These are phyloP conservation scores for Proterorhinus semilunaris DNA, from an alignment of 2,113 vertebrate genomes.

Conservation along the genomic window DNA sequence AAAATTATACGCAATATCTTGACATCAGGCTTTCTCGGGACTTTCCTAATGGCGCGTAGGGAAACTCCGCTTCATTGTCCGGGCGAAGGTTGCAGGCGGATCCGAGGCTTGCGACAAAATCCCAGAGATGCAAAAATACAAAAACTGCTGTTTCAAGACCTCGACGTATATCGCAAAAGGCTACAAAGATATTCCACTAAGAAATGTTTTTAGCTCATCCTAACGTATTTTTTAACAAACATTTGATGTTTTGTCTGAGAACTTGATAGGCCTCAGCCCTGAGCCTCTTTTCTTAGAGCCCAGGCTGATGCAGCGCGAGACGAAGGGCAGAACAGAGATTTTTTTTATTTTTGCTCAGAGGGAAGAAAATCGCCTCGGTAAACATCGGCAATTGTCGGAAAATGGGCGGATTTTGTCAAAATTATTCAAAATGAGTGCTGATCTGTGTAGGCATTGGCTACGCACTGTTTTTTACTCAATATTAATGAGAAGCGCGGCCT, in stretches of 20 bases:
- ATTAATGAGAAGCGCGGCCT: slow-evolving; percentile 57
- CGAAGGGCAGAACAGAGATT: slow-evolving; percentile 72
- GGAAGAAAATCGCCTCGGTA: slow-evolving; percentile 75
- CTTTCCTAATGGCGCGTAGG: slow-evolving; percentile 61
- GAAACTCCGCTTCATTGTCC: slow-evolving; percentile 36
- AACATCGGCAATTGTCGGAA: slow-evolving; percentile 75
- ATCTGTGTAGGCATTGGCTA: slow-evolving; percentile 57
- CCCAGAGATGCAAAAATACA: slow-evolving; percentile 61
- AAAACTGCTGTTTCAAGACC: slow-evolving; percentile 1
- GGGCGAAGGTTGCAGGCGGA: slow-evolving; percentile 52
- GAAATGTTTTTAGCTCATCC: slow-evolving; percentile 26
- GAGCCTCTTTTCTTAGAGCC: slow-evolving; percentile 80
- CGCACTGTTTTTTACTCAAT: slow-evolving; percentile 27
- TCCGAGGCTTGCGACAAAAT: slow-evolving; percentile 70
- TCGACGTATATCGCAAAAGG: slow-evolving; percentile 6
- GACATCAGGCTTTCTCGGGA: slow-evolving; percentile 67
- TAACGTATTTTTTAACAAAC: slow-evolving; percentile 30
- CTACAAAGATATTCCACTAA: slow-evolving; percentile 28
- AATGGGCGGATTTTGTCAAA: slow-evolving; percentile 64
- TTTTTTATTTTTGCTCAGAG: slow-evolving; percentile 83
- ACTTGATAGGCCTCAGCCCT: slow-evolving; percentile 71
- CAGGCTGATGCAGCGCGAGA: slow-evolving; percentile 79
- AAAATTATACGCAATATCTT: slow-evolving; percentile 13
- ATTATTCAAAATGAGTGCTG: slow-evolving; percentile 46
- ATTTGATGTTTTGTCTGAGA: slow-evolving; percentile 34